A percentile compares a stretch with the other conserved stretches of the same genome.
Evolutionary conservation across 1,140 invertebrate species (phyloP).

Genomic region (Drosophila asahinai): DNA sequence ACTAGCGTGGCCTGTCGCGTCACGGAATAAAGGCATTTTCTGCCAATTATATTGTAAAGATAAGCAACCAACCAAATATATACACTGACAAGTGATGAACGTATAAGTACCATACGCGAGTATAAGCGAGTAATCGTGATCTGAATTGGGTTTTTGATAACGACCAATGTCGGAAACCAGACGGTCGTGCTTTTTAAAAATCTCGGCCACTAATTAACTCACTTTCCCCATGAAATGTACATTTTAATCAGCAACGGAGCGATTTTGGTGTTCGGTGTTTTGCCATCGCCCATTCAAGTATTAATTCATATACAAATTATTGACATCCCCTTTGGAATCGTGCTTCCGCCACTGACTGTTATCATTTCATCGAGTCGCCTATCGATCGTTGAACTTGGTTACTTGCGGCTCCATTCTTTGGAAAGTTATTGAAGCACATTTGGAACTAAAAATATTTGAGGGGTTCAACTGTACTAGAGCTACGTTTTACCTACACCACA

Average conservation of each 20-base stretch:
- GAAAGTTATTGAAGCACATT: neutral
- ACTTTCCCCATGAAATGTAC: conserved; percentile 10
- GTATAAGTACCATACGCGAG: neutral
- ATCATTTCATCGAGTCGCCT: conserved; percentile 37
- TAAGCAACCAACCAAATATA: conserved; percentile 15
- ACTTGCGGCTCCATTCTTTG: conserved; percentile 6
- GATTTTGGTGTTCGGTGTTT: neutral
- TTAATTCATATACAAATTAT: neutral
- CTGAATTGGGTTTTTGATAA: conserved; percentile 48
- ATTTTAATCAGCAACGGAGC: conserved; percentile 1
- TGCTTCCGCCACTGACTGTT: neutral
- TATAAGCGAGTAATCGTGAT: conserved; percentile 12
- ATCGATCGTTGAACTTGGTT: conserved; percentile 72
- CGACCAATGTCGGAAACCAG: conserved; percentile 22
- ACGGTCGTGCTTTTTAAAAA: conserved; percentile 9
- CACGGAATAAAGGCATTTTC: conserved; percentile 17
- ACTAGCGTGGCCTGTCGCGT: conserved; percentile 11
- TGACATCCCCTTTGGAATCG: neutral
- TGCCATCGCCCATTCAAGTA: conserved; percentile 4
- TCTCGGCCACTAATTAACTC: conserved; percentile 20
- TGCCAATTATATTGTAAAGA: conserved; percentile 55
- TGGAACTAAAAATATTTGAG: neutral
- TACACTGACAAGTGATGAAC: neutral
- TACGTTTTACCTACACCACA: neutral
- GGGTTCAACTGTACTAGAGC: neutral